Evolutionary conservation across 2,888 invertebrate genomes (phyloP).

Genomic region (Temnothorax unifasciatus): DNA sequence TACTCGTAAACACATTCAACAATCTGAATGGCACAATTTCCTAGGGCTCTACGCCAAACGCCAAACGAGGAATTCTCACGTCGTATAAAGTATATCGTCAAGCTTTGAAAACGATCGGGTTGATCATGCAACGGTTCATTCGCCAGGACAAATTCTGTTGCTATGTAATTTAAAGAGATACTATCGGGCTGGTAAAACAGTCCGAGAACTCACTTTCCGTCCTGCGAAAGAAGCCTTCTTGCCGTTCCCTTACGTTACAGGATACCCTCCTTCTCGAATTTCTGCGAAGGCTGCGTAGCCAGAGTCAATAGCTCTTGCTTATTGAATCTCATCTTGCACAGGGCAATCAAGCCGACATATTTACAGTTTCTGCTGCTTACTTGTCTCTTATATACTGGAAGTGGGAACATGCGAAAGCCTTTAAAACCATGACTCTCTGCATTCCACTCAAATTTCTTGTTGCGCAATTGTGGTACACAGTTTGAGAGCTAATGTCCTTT

Average conservation of each 20-base stretch:
- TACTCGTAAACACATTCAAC: background rate
- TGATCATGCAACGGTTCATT: constrained; percentile 70
- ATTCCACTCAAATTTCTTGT: background rate
- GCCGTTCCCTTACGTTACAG: constrained; percentile 94
- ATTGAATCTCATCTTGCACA: constrained; percentile 93
- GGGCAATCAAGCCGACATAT: constrained; percentile 48
- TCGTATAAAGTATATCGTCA: constrained; percentile 69
- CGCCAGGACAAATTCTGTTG: background rate
- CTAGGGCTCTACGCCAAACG: constrained; percentile 63
- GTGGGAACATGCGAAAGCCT: background rate
- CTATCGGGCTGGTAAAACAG: constrained; percentile 27
- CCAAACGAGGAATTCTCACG: constrained; percentile 64
- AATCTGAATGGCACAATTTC: constrained; percentile 24
- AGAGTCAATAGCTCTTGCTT: constrained; percentile 94
- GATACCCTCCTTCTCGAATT: constrained; percentile 97
- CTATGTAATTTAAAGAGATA: background rate
- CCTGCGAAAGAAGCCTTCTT: constrained; percentile 96
- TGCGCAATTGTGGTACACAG: background rate
- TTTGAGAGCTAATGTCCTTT: background rate
- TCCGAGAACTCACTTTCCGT: constrained; percentile 92
- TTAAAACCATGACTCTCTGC: too few relatives aligned
- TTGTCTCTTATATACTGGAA: constrained; percentile 40
- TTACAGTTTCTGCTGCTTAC: constrained; percentile 38
- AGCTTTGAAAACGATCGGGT: constrained; percentile 65
- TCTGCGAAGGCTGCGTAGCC: constrained; percentile 94